Percentiles rank a stretch among this genome's conserved stretches.
phyloP scores from a whole-genome alignment of 2,797 vertebrate species.

The Liparis tanakae region DNA sequence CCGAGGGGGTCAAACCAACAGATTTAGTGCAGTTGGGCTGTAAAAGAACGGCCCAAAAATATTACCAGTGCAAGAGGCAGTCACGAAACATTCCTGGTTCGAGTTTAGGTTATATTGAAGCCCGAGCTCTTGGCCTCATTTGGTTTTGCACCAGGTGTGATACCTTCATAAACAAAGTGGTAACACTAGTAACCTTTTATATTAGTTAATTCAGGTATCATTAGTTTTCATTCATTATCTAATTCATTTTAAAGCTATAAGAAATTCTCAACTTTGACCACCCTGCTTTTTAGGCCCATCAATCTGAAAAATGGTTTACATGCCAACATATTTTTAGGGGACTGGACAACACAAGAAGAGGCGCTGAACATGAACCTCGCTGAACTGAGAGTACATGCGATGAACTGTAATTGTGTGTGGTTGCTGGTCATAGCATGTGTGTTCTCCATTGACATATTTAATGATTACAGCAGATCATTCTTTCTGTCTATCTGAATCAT shows the following conservation, averaged over 20 bases:
- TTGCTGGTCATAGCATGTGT: slow-evolving; percentile 38
- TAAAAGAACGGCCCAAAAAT: neutral
- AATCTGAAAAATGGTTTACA: slow-evolving; percentile 4
- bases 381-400: neutral
- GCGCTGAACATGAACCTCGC: neutral
- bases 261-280: neutral
- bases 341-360: neutral
- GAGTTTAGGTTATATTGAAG: neutral
- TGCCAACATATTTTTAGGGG: neutral
- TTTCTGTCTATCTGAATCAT: slow-evolving; percentile 50
- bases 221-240: neutral
- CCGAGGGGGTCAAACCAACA: slow-evolving; percentile 13
- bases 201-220: neutral
- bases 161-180: neutral
- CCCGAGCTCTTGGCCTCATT: neutral
- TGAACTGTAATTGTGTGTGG: neutral
- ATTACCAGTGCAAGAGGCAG: neutral
- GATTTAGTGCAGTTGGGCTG: neutral
- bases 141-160: neutral
- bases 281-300: slow-evolving; percentile 4
- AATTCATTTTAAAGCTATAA: neutral
- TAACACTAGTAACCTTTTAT: neutral
- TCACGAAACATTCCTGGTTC: neutral
- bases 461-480: slow-evolving; percentile 45
- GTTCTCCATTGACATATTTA: slow-evolving; percentile 38